Conservation (phyloP, 2,888 invertebrate species). For the Proisotoma minuta region DNA sequence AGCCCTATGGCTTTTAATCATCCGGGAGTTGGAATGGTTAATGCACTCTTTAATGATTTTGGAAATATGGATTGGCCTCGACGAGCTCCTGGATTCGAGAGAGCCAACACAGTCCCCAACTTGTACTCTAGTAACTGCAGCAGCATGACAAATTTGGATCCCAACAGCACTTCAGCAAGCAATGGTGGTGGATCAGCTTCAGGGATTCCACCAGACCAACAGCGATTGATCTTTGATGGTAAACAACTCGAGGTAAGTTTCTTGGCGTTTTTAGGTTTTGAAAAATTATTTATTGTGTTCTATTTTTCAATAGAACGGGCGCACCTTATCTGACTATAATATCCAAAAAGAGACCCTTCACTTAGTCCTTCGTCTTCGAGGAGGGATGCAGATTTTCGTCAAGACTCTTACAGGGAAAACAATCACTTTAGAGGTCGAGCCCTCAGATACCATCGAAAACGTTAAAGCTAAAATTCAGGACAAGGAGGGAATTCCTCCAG, state of each 20-base stretch:
- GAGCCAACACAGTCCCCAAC: conserved; percentile 36
- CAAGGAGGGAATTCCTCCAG: conserved; percentile 71
- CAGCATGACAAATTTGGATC: conserved; percentile 3
- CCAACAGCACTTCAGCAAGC: neutral
- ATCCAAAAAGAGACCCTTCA: conserved; percentile 71
- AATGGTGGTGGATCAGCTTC: too few species aligned
- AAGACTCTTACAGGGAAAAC: conserved; percentile 93
- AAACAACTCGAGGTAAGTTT: too few species aligned
- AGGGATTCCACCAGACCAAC: too few species aligned
- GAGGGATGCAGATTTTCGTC: conserved; percentile 98
- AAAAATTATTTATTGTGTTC: too few species aligned
- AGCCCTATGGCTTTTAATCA: conserved; percentile 17
- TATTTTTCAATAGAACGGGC: conserved; percentile 52
- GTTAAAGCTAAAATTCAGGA: conserved; percentile 90
- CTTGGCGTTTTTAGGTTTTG: too few species aligned
- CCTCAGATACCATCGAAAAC: conserved; percentile 91
- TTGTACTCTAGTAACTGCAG: too few species aligned
- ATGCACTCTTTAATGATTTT: conserved; percentile 25
- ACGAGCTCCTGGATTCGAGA: conserved; percentile 45
- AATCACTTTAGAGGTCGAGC: conserved; percentile 88
- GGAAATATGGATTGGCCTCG: conserved; percentile 29
- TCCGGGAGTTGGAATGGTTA: conserved; percentile 16
- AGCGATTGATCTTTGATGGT: too few species aligned
- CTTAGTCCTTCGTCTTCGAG: conserved; percentile 79
- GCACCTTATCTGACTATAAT: conserved; percentile 61